Conservation (phyloP, 2,113 vertebrate species). For the Chrysochloris asiatica region DNA sequence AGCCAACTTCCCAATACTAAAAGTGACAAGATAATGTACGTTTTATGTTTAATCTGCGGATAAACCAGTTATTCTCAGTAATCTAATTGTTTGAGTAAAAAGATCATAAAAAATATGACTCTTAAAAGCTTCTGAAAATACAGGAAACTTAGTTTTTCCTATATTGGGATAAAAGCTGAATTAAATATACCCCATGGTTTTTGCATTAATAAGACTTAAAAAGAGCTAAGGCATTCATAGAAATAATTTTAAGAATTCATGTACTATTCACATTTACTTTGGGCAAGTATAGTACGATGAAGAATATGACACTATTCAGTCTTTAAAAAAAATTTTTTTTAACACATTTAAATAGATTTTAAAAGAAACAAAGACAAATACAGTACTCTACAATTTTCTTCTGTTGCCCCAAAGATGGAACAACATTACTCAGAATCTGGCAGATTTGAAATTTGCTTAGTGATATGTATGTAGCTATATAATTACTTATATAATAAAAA, state of each 20-base stretch:
- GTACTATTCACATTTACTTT: conserved; percentile 59
- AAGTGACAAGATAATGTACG: conserved; percentile 55
- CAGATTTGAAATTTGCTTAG: conserved; percentile 22
- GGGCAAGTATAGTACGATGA: conserved; percentile 40
- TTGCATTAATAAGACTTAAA: conserved; percentile 45
- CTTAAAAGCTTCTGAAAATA: conserved; percentile 64
- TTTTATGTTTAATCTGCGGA: conserved; percentile 49
- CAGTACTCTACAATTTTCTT: not conserved
- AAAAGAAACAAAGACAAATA: conserved; percentile 52
- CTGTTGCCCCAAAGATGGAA: not conserved
- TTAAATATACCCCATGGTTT: conserved; percentile 47
- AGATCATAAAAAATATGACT: conserved; percentile 53
- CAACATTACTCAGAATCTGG: not conserved
- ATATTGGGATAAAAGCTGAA: conserved; percentile 47
- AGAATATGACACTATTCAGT: conserved; percentile 15
- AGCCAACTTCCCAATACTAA: conserved; percentile 50
- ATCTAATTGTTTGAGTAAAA: conserved; percentile 58
- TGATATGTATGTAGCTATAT: not conserved
- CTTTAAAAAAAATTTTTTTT: conserved; percentile 50
- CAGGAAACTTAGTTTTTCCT: conserved; percentile 50
- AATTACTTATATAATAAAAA: not conserved
- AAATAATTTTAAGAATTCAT: conserved; percentile 61
- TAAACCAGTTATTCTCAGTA: conserved; percentile 53
- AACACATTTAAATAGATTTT: conserved; percentile 46
- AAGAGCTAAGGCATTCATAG: conserved; percentile 31